Base-by-base conservation (phyloP, 2,113 vertebrate genomes). In the Salminus brasiliensis region DNA sequence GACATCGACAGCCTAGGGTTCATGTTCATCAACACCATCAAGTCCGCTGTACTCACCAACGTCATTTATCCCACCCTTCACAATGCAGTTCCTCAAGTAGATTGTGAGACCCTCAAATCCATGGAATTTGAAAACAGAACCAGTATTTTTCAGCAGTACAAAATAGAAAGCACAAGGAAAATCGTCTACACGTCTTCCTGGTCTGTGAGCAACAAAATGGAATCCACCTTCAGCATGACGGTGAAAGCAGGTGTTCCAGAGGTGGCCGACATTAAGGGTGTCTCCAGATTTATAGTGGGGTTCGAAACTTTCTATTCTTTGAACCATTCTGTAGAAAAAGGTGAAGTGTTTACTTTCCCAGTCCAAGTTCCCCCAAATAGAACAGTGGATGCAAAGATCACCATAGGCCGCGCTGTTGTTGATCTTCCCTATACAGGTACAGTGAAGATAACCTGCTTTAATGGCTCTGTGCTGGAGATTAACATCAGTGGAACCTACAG, bases 31-130 rank as follows among this genome's bases (percentile, higher is more conserved):
- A 83, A 74, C 11, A 29, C 55, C 1, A 67, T 86, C 71, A 67
- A 70, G 68, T 85, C 80, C 7, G 30, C 47, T 10, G 29, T 52
- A 0, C 4, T 87, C 18, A 83, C 23, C 0, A 9, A 81, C 30
- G 63, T 85, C 29, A 0, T n/a, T 0, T 87, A 85, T 65, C 83
- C 85, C 43, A 83, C 81, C 21, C 47, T 87, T 12, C 5, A 80
- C 43, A 4, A 60, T 15, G 9, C 30, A 8, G n/a, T 74, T 18
- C 81, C 81, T 3, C 3, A 32, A 8, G 81, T 83, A 27, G 5
- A 3, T 1, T 9, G 72, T 30, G 72, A 83, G 53, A 78, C 85
- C 27, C 25, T 81, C 18, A 78, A 83, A 55, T 81, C 70, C 1
- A 3, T 72, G 15, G 30, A 45, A 21, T 85, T 75, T 49, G 1